phyloP scores from a whole-genome alignment of 2,113 vertebrate genomes.

The Echinops telfairi region DNA sequence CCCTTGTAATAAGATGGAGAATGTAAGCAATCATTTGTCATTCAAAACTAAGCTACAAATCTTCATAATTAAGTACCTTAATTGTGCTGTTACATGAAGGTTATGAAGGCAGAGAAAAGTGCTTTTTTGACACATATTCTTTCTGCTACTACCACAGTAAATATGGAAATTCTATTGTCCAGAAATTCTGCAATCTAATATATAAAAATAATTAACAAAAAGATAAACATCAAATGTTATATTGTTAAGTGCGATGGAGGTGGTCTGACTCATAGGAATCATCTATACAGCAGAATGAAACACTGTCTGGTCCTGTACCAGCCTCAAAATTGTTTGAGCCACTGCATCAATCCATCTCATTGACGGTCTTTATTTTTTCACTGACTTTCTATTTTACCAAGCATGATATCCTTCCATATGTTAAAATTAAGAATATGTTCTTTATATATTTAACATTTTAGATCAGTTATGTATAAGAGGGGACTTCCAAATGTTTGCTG shows the following conservation, averaged over 20 bases:
- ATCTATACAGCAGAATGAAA: no score
- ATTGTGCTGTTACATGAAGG: neutral
- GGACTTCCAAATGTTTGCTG: no score
- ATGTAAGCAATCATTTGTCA: neutral
- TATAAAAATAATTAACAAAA: no score
- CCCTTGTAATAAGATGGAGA: neutral
- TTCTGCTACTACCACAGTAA: neutral
- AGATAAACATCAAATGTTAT: neutral
- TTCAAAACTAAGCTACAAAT: neutral
- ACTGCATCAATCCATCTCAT: no score
- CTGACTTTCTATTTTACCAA: no score
- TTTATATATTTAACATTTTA: no score
- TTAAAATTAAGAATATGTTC: no score
- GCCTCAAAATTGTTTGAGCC: no score
- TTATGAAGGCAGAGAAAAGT: neutral
- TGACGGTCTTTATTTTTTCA: no score
- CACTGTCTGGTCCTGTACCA: no score
- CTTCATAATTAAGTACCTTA: neutral
- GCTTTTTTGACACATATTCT: neutral
- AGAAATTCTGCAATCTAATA: neutral
- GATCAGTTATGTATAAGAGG: no score
- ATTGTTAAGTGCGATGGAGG: neutral
- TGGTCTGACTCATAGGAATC: neutral
- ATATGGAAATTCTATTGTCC: neutral
- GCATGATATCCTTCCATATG: no score